Base-by-base conservation (phyloP, 1,140 invertebrate genomes). In the Spodoptera litura region DNA sequence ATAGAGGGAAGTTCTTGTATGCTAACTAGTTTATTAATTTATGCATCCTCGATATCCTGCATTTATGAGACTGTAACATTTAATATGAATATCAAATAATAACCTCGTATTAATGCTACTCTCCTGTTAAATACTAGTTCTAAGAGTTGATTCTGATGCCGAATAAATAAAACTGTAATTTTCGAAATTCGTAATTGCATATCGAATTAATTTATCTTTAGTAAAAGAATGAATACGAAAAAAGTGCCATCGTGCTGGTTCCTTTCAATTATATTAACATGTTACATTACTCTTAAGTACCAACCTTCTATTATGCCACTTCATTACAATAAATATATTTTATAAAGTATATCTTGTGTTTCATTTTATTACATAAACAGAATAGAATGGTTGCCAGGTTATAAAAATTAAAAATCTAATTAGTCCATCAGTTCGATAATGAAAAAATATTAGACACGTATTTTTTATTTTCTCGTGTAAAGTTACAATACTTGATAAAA, bases 161-260 rank as follows among this genome's bases (percentile, higher is more conserved):
- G 44, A 38, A 75, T 12, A 15, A 64, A 52, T 15, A 31, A 49
- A 49, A 64, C 20, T 49, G 25, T 61, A 49, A 64, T 64, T 64
- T 64, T 27, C 71, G 35, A 59, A 74, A 59, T 73, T 59, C 38
- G 20, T 64, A 38, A 64, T 53, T 75, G 73, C 73, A 75, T 58
- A 73, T 75, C 61, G 38, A 44, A 6, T 9, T 64, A 49, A 58
- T 62, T 13, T 53, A 52, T 27, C 58, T 62, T 75, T 75, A 31
- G 12, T 52, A 70, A 70, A 58, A 70, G 20, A 51, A n/a, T 81
- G 82, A 83, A 55, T 73, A 78, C 81, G 79, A 82, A 82, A 81
- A 82, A 44, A 85, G 90, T 92, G 90, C 90, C 90, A 92, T 91
- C 85, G 83, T 86, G 84, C 87, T 84, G 85, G 89, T 91, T 91